Percentiles rank a stretch among this genome's conserved stretches.
Evolutionary conservation across 2,797 vertebrate species (phyloP).

Genomic region (Botia kubotai): DNA sequence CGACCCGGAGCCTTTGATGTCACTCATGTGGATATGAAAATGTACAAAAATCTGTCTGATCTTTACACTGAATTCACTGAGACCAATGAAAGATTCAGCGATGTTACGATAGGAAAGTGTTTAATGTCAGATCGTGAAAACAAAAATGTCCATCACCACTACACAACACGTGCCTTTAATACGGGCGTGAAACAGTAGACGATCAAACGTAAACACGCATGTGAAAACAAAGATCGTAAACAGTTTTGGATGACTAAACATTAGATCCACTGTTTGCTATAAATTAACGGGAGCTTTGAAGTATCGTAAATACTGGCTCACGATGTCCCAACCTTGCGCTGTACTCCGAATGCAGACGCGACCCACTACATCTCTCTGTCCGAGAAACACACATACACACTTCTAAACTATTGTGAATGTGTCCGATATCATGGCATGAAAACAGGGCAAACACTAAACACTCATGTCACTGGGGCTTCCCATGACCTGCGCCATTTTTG

Average conservation of each 20-base stretch:
- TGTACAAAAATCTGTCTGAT: background rate
- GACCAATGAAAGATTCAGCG: background rate
- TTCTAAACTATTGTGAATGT: constrained; percentile 19
- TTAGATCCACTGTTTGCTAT: constrained; percentile 28
- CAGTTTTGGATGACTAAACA: constrained; percentile 27
- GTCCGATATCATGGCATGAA: background rate
- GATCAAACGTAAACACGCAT: background rate
- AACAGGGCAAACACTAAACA: constrained; percentile 49
- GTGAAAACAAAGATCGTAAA: constrained; percentile 16
- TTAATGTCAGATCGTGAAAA: constrained; percentile 17
- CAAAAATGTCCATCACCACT: background rate
- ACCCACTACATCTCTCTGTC: constrained; percentile 6
- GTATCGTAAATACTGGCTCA: constrained; percentile 35
- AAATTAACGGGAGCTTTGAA: constrained; percentile 24
- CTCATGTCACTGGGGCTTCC: constrained; percentile 52
- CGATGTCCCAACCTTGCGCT: constrained; percentile 29
- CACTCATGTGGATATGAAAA: background rate
- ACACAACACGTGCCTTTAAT: constrained; percentile 10
- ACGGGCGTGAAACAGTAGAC: background rate
- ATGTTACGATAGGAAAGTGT: background rate
- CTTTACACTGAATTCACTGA: background rate
- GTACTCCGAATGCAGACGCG: constrained; percentile 16
- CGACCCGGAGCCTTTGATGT: constrained; percentile 5
- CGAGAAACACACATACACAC: constrained; percentile 6
- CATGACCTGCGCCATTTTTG: constrained; percentile 67